Base-by-base conservation (phyloP, 1,140 invertebrate genomes). In the Hormaphis cornu region DNA sequence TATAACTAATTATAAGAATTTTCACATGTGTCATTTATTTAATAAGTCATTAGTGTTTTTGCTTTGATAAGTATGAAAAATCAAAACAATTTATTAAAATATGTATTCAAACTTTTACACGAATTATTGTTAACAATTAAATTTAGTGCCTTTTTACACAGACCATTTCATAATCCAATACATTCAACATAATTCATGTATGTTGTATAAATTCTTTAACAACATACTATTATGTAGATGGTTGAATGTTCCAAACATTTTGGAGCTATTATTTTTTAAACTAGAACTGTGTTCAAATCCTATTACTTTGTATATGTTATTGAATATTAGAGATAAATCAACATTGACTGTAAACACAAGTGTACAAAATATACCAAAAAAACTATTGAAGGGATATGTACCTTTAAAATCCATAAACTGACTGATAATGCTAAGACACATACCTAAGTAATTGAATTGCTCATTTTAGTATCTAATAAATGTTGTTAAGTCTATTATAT, bases 331-430 rank as follows among this genome's bases (percentile, higher is more conserved):
- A 44, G 4, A 14, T 44, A 14, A 4, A 7, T 18, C 2, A n/a
- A 9, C 33, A 33, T 33, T 6, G n/a, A 44, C 35, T 20, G 14
- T 33, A 35, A 30, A 30, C 20, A 22, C 12, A 8, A 18, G 16
- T 66, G 61, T 66, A 66, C 61, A 66, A 66, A 63, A 48, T 33
- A 66, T 48, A 66, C 61, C 61, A 61, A 61, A 66, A 46, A 63
- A 63, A 48, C 12, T 46, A 33, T 33, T 33, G 42, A 10, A 35
- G 18, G 14, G 28, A 33, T 46, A 5, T 48, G 42, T 66, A 33
- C 20, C 35, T 35, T 63, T 50, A 26, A 66, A 66, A 35, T 50
- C 7, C 7, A 33, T n/a, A 44, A 48, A 66, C 7, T 35, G 61
- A 66, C 61, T 66, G 61, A 66, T 48, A 33, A 48, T 33, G 24